These are phyloP conservation scores for Cirrhinus molitorella DNA, from an alignment of 2,797 vertebrate species.

Conservation along the genomic window DNA sequence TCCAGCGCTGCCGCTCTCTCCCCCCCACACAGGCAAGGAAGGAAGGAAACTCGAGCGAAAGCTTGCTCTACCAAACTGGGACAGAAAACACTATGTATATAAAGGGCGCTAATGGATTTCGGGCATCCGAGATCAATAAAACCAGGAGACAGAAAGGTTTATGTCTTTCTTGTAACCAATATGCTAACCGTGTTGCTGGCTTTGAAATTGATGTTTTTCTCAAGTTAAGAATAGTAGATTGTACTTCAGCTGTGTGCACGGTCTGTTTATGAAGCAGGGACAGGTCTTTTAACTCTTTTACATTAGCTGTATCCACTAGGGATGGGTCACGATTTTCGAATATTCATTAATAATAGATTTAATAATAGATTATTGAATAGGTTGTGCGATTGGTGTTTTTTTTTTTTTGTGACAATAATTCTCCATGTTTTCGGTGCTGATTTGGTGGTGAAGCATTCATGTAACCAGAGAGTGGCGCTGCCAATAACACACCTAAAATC, in stretches of 20 bases:
- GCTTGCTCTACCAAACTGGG: slow-evolving; percentile 52
- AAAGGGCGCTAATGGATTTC: slow-evolving; percentile 67
- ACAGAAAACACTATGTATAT: slow-evolving; percentile 61
- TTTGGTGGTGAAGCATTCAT: too few species aligned
- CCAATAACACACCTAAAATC: too few species aligned
- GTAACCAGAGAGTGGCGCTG: too few species aligned
- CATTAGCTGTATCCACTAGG: too few species aligned
- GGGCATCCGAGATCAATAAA: slow-evolving; percentile 66
- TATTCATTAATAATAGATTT: too few species aligned
- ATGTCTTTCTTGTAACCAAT: slow-evolving; percentile 67
- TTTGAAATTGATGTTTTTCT: slow-evolving; percentile 41
- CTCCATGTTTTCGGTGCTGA: too few species aligned
- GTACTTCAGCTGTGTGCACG: slow-evolving; percentile 10
- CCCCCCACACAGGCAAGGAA: slow-evolving; percentile 26
- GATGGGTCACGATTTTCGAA: too few species aligned
- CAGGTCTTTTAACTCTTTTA: too few species aligned
- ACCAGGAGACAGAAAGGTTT: slow-evolving; percentile 64
- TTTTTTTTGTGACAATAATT: too few species aligned
- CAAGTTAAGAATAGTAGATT: slow-evolving; percentile 32
- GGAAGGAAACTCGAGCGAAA: slow-evolving; percentile 55
- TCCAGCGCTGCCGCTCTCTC: slow-evolving; percentile 51
- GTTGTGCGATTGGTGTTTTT: too few species aligned
- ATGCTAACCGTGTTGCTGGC: slow-evolving; percentile 54
- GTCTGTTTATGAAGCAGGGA: too few species aligned
- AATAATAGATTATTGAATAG: too few species aligned